Percentiles rank a stretch among this genome's conserved stretches.
Conservation (phyloP, 2,888 invertebrate genomes). For the Vannuccia rotundouncinata region DNA sequence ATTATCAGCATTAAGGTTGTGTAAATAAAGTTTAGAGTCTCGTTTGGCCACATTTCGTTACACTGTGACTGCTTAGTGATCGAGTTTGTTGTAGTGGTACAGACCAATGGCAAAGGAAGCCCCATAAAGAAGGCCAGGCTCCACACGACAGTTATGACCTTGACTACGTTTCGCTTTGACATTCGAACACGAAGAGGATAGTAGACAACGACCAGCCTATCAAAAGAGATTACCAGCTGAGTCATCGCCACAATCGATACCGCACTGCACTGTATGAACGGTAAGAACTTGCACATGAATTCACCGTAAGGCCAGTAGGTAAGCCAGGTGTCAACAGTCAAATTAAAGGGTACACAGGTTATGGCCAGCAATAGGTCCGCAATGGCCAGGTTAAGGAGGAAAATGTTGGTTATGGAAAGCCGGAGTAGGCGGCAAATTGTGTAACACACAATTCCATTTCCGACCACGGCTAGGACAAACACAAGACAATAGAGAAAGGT, state of each 20-base stretch:
- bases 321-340: conserved; percentile 25
- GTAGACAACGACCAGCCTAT: conserved; percentile 28
- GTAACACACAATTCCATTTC: conserved; percentile 21
- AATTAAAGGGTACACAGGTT: conserved; percentile 24
- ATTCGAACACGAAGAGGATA: conserved; percentile 11
- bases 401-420: conserved; percentile 28
- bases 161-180: background rate
- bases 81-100: background rate
- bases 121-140: background rate
- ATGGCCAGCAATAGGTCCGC: conserved; percentile 25
- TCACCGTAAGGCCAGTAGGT: conserved; percentile 20
- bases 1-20: conserved; percentile 25
- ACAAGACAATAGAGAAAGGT: conserved; percentile 29
- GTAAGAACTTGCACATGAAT: conserved; percentile 28
- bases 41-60: conserved; percentile 9
- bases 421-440: background rate
- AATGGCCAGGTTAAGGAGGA: conserved; percentile 27
- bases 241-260: conserved; percentile 31
- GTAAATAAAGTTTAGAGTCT: conserved; percentile 11
- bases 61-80: background rate
- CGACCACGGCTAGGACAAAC: conserved; percentile 16
- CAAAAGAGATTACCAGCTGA: conserved; percentile 19
- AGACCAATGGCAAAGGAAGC: conserved; percentile 22
- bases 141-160: background rate
- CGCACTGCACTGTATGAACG: conserved; percentile 28